Evolutionary conservation across 2,888 invertebrate genomes (phyloP), one percentile per base, ranked within the genome.

Genomic region (Drymonia ruficornis): DNA sequence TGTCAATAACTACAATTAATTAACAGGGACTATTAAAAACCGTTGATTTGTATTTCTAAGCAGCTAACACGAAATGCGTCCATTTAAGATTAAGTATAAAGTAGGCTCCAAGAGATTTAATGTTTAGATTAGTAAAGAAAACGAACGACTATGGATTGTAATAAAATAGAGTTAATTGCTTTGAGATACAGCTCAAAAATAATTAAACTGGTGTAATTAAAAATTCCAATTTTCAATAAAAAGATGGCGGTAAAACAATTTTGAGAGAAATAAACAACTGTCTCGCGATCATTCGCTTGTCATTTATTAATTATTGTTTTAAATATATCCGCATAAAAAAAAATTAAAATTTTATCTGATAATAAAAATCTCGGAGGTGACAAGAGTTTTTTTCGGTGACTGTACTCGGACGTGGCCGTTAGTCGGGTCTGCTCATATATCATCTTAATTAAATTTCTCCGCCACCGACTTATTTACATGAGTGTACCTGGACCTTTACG

Each of bases 371-470:
- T 49, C 40, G 34, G 47, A 47, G 47, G 28, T 63, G 56, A 59
- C 49, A 53, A n/a, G 49, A 15, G 23, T 38, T 76, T 76, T 63
- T 68, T 71, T 67, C 71, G 74, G 69, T 61, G 83, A 81, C 84
- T 59, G 82, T 90, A 87, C 84, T 49, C 52, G 56, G 49, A 71
- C 73, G 78, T 75, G 74, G 72, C 88, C 87, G 90, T 89, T 90
- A 89, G 78, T 80, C 71, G 73, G 63, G 75, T 80, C 80, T 81
- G 80, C 84, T 89, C 91, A 86, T 92, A 91, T 91, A 91, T 92
- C 92, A 92, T 91, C 88, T 90, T 92, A 91, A 92, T 92, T 91
- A 92, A 92, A 92, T 92, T 91, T 91, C 92, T 86, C 87, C 80
- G 73, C 75, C 81, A 78, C 74, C 70, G 77, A 81, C 84, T 85